These are phyloP conservation scores for Tautogolabrus adspersus DNA, from an alignment of 2,113 vertebrate genomes.

Conservation along the genomic window DNA sequence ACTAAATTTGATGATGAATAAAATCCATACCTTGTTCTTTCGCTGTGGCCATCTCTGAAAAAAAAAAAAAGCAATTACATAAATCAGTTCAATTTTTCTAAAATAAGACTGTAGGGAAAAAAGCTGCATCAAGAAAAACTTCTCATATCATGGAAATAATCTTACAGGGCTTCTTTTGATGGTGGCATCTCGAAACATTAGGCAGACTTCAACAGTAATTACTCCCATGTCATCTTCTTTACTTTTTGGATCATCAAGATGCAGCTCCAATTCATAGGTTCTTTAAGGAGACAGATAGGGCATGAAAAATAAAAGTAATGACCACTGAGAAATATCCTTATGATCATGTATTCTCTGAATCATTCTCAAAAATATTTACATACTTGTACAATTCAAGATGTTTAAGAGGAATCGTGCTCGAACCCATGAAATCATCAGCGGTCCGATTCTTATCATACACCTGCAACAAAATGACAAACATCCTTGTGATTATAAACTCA, in stretches of 20 bases:
- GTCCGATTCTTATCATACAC: conserved; percentile 95
- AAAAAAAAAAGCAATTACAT: neutral
- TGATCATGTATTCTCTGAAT: neutral
- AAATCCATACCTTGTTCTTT: conserved; percentile 75
- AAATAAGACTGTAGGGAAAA: neutral
- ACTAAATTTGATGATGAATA: neutral
- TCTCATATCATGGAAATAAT: neutral
- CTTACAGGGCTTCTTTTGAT: conserved; percentile 87
- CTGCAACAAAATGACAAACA: conserved; percentile 70
- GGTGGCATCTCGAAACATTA: conserved; percentile 90
- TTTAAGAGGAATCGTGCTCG: conserved; percentile 81
- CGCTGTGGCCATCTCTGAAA: conserved; percentile 73
- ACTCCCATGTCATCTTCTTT: conserved; percentile 94
- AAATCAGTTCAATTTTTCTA: conserved; percentile 26
- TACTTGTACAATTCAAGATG: conserved; percentile 92
- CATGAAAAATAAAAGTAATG: neutral
- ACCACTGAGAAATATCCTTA: neutral
- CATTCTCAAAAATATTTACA: conserved; percentile 9
- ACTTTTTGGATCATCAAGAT: conserved; percentile 91
- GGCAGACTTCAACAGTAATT: conserved; percentile 88
- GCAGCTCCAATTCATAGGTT: conserved; percentile 86
- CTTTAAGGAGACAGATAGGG: conserved; percentile 70
- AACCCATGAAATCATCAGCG: conserved; percentile 95
- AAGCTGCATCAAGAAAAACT: neutral
- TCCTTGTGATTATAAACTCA: neutral